Evolutionary conservation across 1,140 invertebrate species (phyloP).

Genomic region (Bombus superbus): DNA sequence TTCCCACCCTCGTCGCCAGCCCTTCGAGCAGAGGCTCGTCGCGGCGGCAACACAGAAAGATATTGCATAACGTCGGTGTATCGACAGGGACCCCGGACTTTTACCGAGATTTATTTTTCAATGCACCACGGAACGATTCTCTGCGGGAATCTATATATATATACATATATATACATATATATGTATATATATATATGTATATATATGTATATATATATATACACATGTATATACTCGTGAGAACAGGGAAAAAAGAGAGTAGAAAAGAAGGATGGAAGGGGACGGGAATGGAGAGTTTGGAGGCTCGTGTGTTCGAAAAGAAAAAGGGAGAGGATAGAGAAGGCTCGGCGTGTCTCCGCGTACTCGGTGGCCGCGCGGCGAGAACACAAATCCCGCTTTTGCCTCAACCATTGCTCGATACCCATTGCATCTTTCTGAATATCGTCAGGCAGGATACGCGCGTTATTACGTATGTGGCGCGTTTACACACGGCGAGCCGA

Average conservation of each 20-base stretch:
- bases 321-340: conserved; percentile 4
- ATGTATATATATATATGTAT: neutral
- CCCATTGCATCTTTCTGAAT: conserved; percentile 56
- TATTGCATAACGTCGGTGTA: conserved; percentile 69
- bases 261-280: neutral
- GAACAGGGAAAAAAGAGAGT: neutral
- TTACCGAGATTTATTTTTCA: conserved; percentile 73
- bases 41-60: conserved; percentile 58
- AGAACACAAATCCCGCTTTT: conserved; percentile 55
- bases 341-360: neutral
- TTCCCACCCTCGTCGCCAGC: neutral
- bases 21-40: conserved; percentile 19
- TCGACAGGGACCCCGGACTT: conserved; percentile 61
- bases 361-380: conserved; percentile 23
- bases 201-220: neutral
- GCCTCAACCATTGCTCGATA: conserved; percentile 35
- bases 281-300: conserved; percentile 16
- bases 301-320: neutral
- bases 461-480: neutral
- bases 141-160: conserved; percentile 36
- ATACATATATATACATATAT: neutral
- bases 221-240: neutral
- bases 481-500: neutral
- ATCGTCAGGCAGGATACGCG: conserved; percentile 19
- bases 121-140: conserved; percentile 59